Conservation (phyloP, 2,888 invertebrate genomes). For the Scaptomyza cyrtandrae region DNA sequence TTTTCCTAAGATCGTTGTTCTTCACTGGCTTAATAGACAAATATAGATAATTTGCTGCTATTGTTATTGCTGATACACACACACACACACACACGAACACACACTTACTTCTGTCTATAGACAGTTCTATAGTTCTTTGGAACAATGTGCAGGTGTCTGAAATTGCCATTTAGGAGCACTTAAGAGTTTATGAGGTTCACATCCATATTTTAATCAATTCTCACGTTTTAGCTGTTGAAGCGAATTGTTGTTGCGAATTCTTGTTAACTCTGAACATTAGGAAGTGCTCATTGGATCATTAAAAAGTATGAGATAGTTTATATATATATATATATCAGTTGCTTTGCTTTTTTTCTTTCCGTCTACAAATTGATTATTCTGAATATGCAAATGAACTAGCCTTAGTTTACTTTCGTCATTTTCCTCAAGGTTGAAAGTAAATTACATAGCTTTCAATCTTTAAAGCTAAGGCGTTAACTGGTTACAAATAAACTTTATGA, state of each 20-base stretch:
- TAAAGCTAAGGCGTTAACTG: neutral
- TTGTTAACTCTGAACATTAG: slow-evolving; percentile 7
- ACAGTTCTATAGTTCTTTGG: neutral
- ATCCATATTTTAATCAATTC: slow-evolving; percentile 32
- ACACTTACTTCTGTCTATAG: slow-evolving; percentile 1
- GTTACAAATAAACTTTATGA: neutral
- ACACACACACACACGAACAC: slow-evolving; percentile 6
- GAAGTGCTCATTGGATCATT: slow-evolving; percentile 21
- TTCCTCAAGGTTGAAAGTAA: slow-evolving; percentile 23
- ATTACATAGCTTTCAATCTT: slow-evolving; percentile 24
- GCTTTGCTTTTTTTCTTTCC: neutral
- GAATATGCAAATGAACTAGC: slow-evolving; percentile 9
- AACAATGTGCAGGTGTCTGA: slow-evolving; percentile 64
- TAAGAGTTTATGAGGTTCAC: slow-evolving; percentile 1
- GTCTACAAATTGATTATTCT: slow-evolving; percentile 8
- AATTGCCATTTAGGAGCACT: slow-evolving; percentile 56
- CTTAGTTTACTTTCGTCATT: slow-evolving; percentile 16
- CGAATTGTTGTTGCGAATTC: slow-evolving; percentile 13
- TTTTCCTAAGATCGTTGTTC: slow-evolving; percentile 21
- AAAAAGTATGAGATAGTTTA: neutral
- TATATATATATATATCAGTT: no score
- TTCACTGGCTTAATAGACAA: slow-evolving; percentile 47
- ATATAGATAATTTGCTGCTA: slow-evolving; percentile 61
- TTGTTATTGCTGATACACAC: slow-evolving; percentile 55
- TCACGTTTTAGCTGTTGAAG: slow-evolving; percentile 37